Evolutionary conservation across 1,140 invertebrate species (phyloP), one percentile per base, ranked within the genome.

Genomic region (Conus ventricosus): DNA sequence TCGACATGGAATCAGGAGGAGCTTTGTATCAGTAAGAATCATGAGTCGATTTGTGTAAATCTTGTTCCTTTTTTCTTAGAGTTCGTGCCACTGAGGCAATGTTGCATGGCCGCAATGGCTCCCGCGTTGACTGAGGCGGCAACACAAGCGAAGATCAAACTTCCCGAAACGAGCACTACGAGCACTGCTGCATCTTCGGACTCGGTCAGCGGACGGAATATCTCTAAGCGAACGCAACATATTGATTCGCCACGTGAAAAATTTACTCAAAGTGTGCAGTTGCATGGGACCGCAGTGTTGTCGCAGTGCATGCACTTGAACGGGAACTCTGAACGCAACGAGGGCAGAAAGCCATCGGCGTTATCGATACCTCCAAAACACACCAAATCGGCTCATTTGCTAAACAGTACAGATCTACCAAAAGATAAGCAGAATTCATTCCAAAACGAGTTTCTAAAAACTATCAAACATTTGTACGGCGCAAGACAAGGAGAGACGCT

Each of bases 31-130:
- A 2, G 0, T 2, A 15, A 8, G 15, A 60, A 60, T 60, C 8
- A 60, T 11, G 67, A 88, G 53, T 23, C 84, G 10, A 27, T 80
- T 67, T 8, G 54, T 82, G 39, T 78, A 81, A 81, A 10, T 89
- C 20, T n/a, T 81, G 75, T 55, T 76, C 5, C 57, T 8, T 94
- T 88, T 90, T 93, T 93, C 93, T 93, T 90, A 53, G 90, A 85
- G 60, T 93, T 93, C 80, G 89, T 93, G 89, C 91, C 93, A 84
- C 90, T 94, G 90, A 94, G 94, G 94, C 90, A 94, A 94, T 94
- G 94, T 90, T 94, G 94, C 90, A 92, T 93, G 91, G 93, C 92
- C 90, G 92, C 92, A 87, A 94, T 94, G 94, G 94, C 94, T 89
- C 94, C 94, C 82, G 94, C 94, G 83, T 91, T 94, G 78, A 94